phyloP scores from a whole-genome alignment of 1,140 invertebrate genomes.

The Brachionus calyciflorus region DNA sequence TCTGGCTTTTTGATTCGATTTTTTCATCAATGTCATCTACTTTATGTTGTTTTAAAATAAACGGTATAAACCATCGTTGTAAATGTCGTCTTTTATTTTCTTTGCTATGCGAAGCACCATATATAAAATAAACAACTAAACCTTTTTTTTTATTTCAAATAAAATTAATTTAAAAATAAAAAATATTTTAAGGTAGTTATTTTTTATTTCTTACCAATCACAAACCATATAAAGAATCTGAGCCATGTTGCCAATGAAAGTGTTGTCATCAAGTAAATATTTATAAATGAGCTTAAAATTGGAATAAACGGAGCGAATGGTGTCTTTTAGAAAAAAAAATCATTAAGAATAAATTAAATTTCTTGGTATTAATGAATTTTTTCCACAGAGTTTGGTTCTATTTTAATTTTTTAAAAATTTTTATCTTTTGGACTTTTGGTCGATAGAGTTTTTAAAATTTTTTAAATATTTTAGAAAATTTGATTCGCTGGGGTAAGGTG shows the following conservation, averaged over 20 bases:
- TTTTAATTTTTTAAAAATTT: too few relatives aligned
- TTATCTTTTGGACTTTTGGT: too few relatives aligned
- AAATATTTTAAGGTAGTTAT: not conserved
- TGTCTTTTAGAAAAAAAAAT: constrained; percentile 64
- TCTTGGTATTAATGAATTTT: too few relatives aligned
- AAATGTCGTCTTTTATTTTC: not conserved
- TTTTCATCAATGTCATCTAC: not conserved
- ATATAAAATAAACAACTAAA: not conserved
- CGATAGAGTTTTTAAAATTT: too few relatives aligned
- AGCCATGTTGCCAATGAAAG: constrained; percentile 78
- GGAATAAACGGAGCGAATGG: constrained; percentile 81
- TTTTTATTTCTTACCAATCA: constrained; percentile 1
- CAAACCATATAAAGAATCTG: constrained; percentile 79
- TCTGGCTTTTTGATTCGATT: not conserved
- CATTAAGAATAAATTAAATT: too few relatives aligned
- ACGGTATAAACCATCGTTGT: not conserved
- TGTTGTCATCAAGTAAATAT: constrained; percentile 82
- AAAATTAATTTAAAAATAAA: not conserved
- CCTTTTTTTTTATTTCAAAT: not conserved
- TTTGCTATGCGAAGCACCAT: not conserved
- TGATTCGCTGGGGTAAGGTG: too few relatives aligned
- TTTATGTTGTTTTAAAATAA: not conserved
- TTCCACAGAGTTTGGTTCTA: too few relatives aligned
- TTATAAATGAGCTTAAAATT: constrained; percentile 76
- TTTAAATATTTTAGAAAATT: too few relatives aligned